Conservation (phyloP, 2,797 vertebrate species). For the Leuciscus waleckii region DNA sequence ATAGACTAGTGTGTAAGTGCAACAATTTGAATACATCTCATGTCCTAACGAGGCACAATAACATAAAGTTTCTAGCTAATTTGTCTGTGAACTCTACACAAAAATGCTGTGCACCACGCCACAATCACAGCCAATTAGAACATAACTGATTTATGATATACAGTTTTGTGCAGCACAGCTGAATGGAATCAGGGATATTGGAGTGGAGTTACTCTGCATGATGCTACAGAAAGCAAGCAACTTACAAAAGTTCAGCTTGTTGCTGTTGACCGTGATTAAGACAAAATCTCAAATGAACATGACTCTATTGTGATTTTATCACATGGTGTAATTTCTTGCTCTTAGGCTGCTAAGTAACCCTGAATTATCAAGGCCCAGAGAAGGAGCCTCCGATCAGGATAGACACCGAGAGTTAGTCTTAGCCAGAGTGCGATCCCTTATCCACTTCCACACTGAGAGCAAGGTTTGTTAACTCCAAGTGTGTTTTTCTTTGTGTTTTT, state of each 20-base stretch:
- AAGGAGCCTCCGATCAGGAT: conserved; percentile 66
- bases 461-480: conserved; percentile 76
- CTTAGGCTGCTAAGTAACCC: conserved; percentile 78
- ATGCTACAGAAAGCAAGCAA: not conserved
- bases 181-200: not conserved
- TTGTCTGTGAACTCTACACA: not conserved
- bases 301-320: not conserved
- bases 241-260: not conserved
- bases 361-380: conserved; percentile 61
- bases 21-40: not conserved
- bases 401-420: conserved; percentile 62
- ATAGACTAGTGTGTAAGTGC: not conserved
- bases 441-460: conserved; percentile 82
- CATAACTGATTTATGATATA: not conserved
- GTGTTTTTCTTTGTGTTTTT: not conserved
- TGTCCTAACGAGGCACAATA: not conserved
- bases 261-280: not conserved
- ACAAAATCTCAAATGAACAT: not conserved
- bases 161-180: not conserved
- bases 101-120: not conserved
- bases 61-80: not conserved
- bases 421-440: conserved; percentile 78
- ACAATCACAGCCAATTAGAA: not conserved
- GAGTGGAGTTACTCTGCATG: not conserved
- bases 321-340: not conserved